A percentile compares a stretch with the other conserved stretches of the same genome.
phyloP scores from a whole-genome alignment of 2,797 vertebrate species.

The Cygnus olor region DNA sequence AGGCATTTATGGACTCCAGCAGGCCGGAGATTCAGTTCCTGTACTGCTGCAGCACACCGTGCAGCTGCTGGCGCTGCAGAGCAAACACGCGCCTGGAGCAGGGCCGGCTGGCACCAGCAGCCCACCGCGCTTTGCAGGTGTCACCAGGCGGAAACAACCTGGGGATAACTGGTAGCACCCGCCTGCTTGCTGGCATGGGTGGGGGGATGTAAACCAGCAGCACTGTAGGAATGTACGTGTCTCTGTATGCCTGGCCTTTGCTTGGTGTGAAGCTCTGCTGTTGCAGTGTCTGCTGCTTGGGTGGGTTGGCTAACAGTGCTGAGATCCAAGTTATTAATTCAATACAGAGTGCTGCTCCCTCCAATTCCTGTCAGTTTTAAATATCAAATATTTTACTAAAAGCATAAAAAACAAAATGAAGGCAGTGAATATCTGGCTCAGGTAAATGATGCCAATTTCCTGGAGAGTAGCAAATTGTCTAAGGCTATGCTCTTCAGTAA shows the following conservation, averaged over 20 bases:
- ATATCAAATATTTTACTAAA: neutral
- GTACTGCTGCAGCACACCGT: accelerated
- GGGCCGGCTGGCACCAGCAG: neutral
- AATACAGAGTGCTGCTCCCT: neutral
- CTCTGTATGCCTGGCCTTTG: neutral
- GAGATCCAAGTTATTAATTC: neutral
- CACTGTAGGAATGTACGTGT: neutral
- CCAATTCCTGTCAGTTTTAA: neutral
- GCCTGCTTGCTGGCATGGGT: neutral
- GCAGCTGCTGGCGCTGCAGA: neutral
- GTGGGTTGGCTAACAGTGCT: neutral
- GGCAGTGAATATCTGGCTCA: neutral
- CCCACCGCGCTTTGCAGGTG: neutral
- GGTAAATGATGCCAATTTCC: neutral
- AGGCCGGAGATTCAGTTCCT: neutral
- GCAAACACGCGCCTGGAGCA: neutral
- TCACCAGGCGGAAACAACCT: neutral
- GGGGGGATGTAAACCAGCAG: neutral
- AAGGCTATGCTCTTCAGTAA: accelerated
- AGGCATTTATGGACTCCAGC: neutral
- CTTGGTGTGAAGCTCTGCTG: neutral
- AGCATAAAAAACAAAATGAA: neutral
- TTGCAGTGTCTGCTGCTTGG: neutral
- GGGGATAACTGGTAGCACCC: neutral
- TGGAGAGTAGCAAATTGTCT: neutral